Evolutionary conservation across 2,888 invertebrate species (phyloP).

Genomic region (Nebria brevicollis): DNA sequence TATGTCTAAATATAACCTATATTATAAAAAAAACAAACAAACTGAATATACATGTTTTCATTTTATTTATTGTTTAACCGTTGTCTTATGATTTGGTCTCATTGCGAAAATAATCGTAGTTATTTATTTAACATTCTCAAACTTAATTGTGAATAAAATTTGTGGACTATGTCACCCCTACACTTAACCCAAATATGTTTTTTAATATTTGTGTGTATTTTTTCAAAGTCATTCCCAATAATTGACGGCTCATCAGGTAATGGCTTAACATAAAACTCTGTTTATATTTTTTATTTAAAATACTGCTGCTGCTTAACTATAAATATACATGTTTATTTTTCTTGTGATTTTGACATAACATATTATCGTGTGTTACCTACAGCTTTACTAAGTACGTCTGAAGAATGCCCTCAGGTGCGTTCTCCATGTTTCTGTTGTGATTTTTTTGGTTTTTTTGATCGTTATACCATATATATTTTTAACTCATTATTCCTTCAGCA

Average conservation of each 20-base stretch:
- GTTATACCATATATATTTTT: slow-evolving; percentile 2
- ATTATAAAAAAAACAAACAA: background rate
- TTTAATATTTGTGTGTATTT: slow-evolving; percentile 48
- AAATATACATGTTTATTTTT: background rate
- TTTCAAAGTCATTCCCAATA: slow-evolving; percentile 45
- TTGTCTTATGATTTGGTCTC: slow-evolving; percentile 4
- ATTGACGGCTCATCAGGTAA: slow-evolving; percentile 45
- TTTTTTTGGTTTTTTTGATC: slow-evolving; percentile 24
- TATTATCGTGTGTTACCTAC: slow-evolving; percentile 29
- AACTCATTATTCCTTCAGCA: background rate
- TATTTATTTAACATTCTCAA: too few relatives aligned
- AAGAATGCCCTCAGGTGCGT: slow-evolving; percentile 36
- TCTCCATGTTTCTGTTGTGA: slow-evolving; percentile 35
- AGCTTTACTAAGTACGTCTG: slow-evolving; percentile 33
- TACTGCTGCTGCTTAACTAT: background rate
- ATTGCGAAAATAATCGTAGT: slow-evolving; percentile 6
- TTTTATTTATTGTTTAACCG: slow-evolving; percentile 4
- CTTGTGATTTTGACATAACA: slow-evolving; percentile 30
- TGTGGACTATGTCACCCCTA: too few relatives aligned
- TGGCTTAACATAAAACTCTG: slow-evolving; percentile 28
- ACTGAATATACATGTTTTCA: background rate
- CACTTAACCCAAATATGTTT: slow-evolving; percentile 35
- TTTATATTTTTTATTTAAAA: background rate
- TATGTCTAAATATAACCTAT: slow-evolving; percentile 57
- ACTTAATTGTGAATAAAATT: too few relatives aligned